Base-by-base conservation (phyloP, 2,797 vertebrate species). In the Muraenolepis orangiensis region DNA sequence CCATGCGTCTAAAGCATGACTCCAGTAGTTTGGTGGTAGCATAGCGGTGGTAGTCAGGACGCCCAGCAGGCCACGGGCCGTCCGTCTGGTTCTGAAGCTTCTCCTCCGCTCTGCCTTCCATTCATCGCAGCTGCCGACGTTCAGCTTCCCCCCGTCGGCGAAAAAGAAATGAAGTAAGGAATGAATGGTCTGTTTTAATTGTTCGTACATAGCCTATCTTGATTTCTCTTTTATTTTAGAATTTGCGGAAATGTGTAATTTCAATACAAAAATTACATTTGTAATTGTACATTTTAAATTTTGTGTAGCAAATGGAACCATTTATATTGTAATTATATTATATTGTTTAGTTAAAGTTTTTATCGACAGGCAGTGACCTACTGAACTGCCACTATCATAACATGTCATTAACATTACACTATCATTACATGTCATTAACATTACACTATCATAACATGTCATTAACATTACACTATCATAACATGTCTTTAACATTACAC, bases 1-100 rank as follows among this genome's bases (percentile, higher is more conserved):
- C 51, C 8, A n/a, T 68, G 81, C 8, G 83, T 85, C 86, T 80
- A 90, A 87, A 86, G 91, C 84, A 88, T n/a, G 89, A 87, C 92
- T 93, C 92, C 92, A 93, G 93, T 93, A 93, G 92, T 93, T n/a
- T 87, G 82, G 83, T 90, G 91, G 89, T 92, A 93, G 74, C 82
- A 93, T 91, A 94, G 93, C 90, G n/a, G n/a, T n/a, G n/a, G n/a
- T n/a, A n/a, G n/a, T n/a, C n/a, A n/a, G n/a, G n/a, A n/a, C n/a
- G n/a, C n/a, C n/a, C n/a, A n/a, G n/a, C n/a, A n/a, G n/a, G n/a
- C n/a, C n/a, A n/a, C n/a, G n/a, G n/a, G n/a, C n/a, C n/a, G n/a
- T n/a, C n/a, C n/a, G n/a, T n/a, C n/a, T n/a, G n/a, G n/a, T 91
- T 91, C 86, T 92, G 85, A 87, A 86, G 80, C 77, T 71, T 86